Conservation (phyloP, 2,797 vertebrate species). For the Pteropus rufus region DNA sequence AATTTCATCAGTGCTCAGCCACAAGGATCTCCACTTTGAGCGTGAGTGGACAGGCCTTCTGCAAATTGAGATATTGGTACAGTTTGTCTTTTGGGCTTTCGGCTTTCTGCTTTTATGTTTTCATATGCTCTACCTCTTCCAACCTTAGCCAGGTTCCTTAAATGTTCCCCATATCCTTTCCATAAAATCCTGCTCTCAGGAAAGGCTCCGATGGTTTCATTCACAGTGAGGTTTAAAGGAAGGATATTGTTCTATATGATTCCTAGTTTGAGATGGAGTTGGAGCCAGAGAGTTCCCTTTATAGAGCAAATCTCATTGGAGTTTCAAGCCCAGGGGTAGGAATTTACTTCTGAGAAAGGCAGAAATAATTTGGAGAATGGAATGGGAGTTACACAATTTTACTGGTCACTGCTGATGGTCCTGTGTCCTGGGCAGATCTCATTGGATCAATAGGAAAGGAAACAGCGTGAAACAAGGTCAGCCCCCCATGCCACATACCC, state of each 20-base stretch:
- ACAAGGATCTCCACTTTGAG: not conserved
- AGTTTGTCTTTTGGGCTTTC: not conserved
- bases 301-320: not conserved
- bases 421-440: not conserved
- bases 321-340: not conserved
- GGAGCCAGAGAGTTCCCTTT: not conserved
- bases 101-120: not conserved
- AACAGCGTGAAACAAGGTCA: not conserved
- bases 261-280: not conserved
- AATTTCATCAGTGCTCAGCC: slow-evolving; percentile 8
- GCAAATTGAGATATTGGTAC: not conserved
- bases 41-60: not conserved
- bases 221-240: not conserved
- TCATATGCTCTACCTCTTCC: not conserved
- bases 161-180: not conserved
- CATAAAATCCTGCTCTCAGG: not conserved
- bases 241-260: not conserved
- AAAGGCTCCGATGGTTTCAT: not conserved
- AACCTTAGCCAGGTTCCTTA: not conserved
- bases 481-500: not conserved
- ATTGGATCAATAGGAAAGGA: not conserved
- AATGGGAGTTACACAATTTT: not conserved
- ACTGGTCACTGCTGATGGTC: not conserved
- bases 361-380: not conserved
- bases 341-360: not conserved